phyloP scores from a whole-genome alignment of 1,140 invertebrate species.

The Papilio aristodemus region DNA sequence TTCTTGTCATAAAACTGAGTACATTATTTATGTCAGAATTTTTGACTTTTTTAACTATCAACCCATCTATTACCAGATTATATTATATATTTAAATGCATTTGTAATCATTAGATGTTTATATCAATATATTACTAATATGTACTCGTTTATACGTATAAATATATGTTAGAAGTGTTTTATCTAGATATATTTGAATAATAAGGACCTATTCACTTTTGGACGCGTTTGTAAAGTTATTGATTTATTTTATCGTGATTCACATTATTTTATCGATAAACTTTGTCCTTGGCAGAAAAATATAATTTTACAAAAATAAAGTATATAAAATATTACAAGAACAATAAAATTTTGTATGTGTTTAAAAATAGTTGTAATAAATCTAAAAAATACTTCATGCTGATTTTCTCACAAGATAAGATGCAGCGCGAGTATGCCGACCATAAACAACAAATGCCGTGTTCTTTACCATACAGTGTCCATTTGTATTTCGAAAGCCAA shows the following conservation, averaged over 20 bases:
- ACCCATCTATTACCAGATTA: neutral
- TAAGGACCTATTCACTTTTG: slow-evolving; percentile 45
- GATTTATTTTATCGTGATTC: neutral
- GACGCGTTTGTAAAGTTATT: neutral
- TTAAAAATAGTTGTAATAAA: too few species aligned
- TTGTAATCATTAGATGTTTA: slow-evolving; percentile 40
- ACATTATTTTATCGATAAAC: neutral
- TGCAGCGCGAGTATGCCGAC: too few species aligned
- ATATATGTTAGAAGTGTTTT: slow-evolving; percentile 58
- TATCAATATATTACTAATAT: slow-evolving; percentile 46
- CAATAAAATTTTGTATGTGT: too few species aligned
- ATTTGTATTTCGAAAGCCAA: too few species aligned
- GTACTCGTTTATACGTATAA: slow-evolving; percentile 51
- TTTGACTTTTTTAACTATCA: neutral
- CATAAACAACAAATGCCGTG: too few species aligned
- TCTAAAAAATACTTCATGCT: too few species aligned
- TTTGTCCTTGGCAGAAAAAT: too few species aligned
- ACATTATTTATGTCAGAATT: neutral
- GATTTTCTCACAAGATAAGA: too few species aligned
- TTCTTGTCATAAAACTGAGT: neutral
- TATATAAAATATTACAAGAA: too few species aligned
- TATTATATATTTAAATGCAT: slow-evolving; percentile 6
- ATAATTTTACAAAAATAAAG: too few species aligned
- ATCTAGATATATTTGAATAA: slow-evolving; percentile 46
- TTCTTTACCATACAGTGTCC: too few species aligned